Conservation (phyloP, 2,113 vertebrate species). For the Leiothrix lutea region DNA sequence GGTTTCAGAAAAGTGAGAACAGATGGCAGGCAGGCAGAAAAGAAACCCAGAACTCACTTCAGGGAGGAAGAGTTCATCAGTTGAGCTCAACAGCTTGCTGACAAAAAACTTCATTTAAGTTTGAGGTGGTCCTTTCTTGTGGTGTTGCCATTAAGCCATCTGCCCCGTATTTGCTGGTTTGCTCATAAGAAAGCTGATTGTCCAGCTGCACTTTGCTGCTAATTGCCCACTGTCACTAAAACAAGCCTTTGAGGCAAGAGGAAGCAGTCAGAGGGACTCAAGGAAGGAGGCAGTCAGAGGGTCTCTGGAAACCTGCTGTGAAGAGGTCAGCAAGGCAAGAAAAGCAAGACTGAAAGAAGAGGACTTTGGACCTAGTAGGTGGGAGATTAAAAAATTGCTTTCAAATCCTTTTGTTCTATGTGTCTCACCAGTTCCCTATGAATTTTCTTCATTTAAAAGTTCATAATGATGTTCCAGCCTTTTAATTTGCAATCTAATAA, state of each 20-base stretch:
- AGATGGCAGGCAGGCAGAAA: neutral
- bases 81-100: neutral
- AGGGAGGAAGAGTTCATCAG: neutral
- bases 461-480: neutral
- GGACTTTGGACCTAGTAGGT: neutral
- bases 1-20: neutral
- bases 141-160: neutral
- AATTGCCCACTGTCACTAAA: neutral
- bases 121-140: neutral
- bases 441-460: neutral
- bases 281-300: neutral
- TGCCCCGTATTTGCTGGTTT: neutral
- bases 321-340: neutral
- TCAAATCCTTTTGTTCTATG: neutral
- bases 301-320: neutral
- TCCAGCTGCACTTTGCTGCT: neutral
- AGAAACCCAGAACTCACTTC: conserved; percentile 7
- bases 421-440: neutral
- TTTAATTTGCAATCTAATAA: neutral
- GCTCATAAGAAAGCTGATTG: neutral
- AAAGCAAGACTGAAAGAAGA: neutral
- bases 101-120: neutral
- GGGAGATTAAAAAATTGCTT: neutral
- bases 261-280: neutral
- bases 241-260: neutral